Conservation (phyloP, 2,113 vertebrate genomes). For the Pyxicephalus adspersus region DNA sequence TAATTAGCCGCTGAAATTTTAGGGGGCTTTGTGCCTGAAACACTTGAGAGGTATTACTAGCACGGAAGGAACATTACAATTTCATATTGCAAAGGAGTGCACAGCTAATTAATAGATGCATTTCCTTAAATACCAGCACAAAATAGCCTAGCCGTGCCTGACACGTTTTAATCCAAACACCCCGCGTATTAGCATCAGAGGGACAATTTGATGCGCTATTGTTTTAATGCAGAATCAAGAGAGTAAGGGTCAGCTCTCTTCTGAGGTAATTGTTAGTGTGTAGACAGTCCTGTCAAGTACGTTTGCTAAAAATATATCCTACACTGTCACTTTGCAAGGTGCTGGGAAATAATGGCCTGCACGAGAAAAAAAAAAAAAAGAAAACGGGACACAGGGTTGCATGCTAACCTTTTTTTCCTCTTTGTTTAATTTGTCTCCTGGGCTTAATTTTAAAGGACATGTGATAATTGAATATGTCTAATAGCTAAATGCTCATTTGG, state of each 20-base stretch:
- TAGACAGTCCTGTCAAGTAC: constrained; percentile 79
- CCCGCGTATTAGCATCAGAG: constrained; percentile 74
- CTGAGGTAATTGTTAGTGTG: constrained; percentile 86
- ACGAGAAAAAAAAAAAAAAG: constrained; percentile 69
- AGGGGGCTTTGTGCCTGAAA: constrained; percentile 54
- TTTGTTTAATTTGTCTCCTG: constrained; percentile 77
- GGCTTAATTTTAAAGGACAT: constrained; percentile 77
- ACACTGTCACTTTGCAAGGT: constrained; percentile 86
- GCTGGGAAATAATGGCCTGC: constrained; percentile 84
- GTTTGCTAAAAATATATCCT: constrained; percentile 84
- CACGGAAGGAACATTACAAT: constrained; percentile 44
- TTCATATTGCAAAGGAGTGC: constrained; percentile 55
- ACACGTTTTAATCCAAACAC: constrained; percentile 34
- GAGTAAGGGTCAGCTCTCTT: constrained; percentile 80
- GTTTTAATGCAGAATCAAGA: constrained; percentile 84
- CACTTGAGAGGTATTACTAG: constrained; percentile 52
- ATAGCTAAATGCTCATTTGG: constrained; percentile 80
- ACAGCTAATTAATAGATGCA: constrained; percentile 50
- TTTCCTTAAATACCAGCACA: constrained; percentile 43
- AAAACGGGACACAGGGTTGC: constrained; percentile 77
- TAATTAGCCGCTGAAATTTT: constrained; percentile 55
- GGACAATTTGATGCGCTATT: constrained; percentile 73
- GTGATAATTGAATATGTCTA: constrained; percentile 80
- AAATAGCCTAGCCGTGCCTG: constrained; percentile 3
- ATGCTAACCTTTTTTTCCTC: constrained; percentile 83